Base-by-base conservation (phyloP, 2,113 vertebrate genomes). In the Brachionichthys hirsutus region DNA sequence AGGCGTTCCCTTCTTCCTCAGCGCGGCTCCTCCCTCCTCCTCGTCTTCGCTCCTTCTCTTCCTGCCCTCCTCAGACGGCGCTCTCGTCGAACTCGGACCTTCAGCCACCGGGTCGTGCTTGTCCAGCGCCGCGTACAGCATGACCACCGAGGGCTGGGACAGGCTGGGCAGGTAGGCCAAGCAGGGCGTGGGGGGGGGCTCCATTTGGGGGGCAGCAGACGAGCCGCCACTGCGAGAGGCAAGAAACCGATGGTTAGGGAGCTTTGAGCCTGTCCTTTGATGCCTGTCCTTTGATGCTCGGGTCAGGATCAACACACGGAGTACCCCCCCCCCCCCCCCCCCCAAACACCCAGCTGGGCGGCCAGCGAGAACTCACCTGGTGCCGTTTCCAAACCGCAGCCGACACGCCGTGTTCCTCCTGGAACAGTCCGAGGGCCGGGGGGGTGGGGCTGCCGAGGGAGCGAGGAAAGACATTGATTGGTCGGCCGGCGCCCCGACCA, bases 141-240 rank as follows among this genome's bases (percentile, higher is more conserved):
- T 93, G 62, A 95, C 85, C 53, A 97, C 71, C 0, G 94, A 92
- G 9, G 92, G 81, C 62, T 94, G 93, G 0, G 94, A 92, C 74
- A 97, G 78, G 64, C 77, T 81, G 71, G 88, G 84, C 52, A 90
- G 76, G 44, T 92, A 95, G 34, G 96, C 74, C 59, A 96, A 51
- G 64, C 82, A 80, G 22, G 12, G 81, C 78, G 89, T 4, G 38
- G 72, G 56, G 51, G 63, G 15, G 15, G 13, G 68, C 68, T 94
- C 90, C 1, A 80, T 62, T 18, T 84, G 67, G 72, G 51, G 46
- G 3, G 49, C 44, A 14, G 47, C 1, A 45, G 52, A 41, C 1
- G 3, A n/a, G 30, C 2, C 60, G 52, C 45, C 71, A 70, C 35
- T 41, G 54, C n/a, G 18, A 22, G 30, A 5, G 19, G 4, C 2